Evolutionary conservation across 2,113 vertebrate species (phyloP).

Genomic region (Oreotrochilus melanogaster): DNA sequence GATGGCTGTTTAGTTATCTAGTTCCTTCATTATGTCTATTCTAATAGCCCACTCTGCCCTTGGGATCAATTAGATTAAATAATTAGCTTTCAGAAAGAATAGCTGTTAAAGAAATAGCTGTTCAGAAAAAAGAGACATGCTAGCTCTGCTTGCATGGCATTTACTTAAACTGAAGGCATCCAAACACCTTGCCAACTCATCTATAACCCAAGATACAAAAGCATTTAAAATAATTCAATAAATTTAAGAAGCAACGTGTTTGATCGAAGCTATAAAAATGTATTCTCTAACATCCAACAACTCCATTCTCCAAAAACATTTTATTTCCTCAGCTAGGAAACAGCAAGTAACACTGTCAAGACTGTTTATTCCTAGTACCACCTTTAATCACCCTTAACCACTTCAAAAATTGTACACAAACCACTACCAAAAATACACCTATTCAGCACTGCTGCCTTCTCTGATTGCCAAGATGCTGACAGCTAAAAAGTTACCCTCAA

Average conservation of each 20-base stretch:
- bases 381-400: neutral
- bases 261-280: rapidly evolving
- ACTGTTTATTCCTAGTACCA: neutral
- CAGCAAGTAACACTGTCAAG: neutral
- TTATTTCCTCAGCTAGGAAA: neutral
- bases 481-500: too few relatives aligned
- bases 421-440: neutral
- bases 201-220: neutral
- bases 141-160: rapidly evolving
- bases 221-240: neutral
- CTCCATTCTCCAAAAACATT: neutral
- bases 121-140: neutral
- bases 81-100: neutral
- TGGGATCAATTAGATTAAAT: neutral
- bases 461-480: too few relatives aligned
- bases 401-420: rapidly evolving
- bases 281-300: neutral
- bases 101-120: too few relatives aligned
- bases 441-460: rapidly evolving
- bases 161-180: neutral
- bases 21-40: neutral
- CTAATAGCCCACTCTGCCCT: neutral
- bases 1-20: rapidly evolving
- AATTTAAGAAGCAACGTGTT: rapidly evolving
- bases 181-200: neutral